A percentile compares a stretch with the other conserved stretches of the same genome.
Conservation (phyloP, 2,888 invertebrate genomes). For the Galeopsomyia nigrocyanea region DNA sequence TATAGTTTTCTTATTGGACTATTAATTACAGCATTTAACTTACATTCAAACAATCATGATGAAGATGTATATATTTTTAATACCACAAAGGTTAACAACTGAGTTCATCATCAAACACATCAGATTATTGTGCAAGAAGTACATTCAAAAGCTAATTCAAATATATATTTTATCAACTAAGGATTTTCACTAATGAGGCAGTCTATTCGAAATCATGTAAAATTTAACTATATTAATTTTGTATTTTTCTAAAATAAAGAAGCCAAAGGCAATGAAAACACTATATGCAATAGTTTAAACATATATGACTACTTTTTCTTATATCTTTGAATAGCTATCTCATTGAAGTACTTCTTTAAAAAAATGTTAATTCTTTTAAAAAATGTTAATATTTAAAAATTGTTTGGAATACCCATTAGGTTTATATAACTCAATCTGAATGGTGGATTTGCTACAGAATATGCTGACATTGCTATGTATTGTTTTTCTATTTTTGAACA, state of each 20-base stretch:
- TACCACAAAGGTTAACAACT: slow-evolving; percentile 17
- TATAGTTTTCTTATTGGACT: slow-evolving; percentile 25
- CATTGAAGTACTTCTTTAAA: slow-evolving; percentile 32
- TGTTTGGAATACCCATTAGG: background rate
- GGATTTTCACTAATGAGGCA: background rate
- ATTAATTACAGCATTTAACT: slow-evolving; percentile 38
- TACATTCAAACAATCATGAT: slow-evolving; percentile 15
- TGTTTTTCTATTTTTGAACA: slow-evolving; percentile 42
- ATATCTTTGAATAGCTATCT: slow-evolving; percentile 1
- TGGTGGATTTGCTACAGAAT: slow-evolving; percentile 20
- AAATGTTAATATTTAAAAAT: background rate
- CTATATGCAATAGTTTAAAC: background rate
- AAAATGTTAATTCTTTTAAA: slow-evolving; percentile 7
- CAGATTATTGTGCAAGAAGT: slow-evolving; percentile 37
- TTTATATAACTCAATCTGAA: slow-evolving; percentile 11
- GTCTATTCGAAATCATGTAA: slow-evolving; percentile 5
- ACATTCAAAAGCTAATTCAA: slow-evolving; percentile 32
- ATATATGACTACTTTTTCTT: background rate
- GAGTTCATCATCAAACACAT: slow-evolving; percentile 1
- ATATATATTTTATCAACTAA: slow-evolving; percentile 17
- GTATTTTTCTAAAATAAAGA: slow-evolving; percentile 34
- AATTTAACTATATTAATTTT: slow-evolving; percentile 14
- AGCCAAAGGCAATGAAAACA: background rate
- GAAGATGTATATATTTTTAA: slow-evolving; percentile 40
- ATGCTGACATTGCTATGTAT: slow-evolving; percentile 9